These are phyloP conservation scores for Harpalus rufipes DNA, from an alignment of 2,888 invertebrate genomes.

Conservation along the genomic window DNA sequence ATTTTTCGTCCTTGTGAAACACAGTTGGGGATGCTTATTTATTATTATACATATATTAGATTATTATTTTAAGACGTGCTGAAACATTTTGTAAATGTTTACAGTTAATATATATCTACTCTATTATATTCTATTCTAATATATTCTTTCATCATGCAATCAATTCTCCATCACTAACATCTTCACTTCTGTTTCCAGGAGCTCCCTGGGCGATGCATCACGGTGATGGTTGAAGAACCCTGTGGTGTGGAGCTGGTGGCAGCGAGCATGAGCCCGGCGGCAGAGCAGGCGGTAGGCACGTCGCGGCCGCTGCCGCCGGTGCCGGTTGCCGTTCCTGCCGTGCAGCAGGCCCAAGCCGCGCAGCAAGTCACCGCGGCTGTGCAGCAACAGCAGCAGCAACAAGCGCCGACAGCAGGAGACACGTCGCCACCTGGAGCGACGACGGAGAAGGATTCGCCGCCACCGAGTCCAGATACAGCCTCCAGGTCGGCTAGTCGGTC, in stretches of 20 bases:
- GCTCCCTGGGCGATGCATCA: background rate
- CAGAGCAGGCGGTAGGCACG: conserved; percentile 6
- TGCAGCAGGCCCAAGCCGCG: background rate
- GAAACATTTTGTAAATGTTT: no score
- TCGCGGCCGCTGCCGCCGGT: conserved; percentile 24
- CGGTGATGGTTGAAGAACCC: background rate
- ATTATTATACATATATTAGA: no score
- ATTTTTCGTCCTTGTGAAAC: no score
- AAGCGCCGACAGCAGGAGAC: background rate
- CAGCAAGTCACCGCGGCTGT: background rate
- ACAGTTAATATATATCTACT: no score
- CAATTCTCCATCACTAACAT: no score
- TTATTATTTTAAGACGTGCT: no score
- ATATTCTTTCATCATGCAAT: no score
- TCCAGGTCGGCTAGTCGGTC: background rate
- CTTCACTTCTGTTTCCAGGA: background rate
- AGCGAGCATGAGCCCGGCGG: background rate
- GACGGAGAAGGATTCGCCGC: background rate
- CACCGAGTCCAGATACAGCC: background rate
- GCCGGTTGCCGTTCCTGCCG: background rate
- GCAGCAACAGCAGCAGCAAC: conserved; percentile 8
- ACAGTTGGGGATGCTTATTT: no score
- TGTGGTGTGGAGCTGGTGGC: conserved; percentile 15
- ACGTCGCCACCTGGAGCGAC: background rate
- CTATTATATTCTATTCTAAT: no score